phyloP scores from a whole-genome alignment of 1,140 invertebrate genomes.

The Cotesia typhae region DNA sequence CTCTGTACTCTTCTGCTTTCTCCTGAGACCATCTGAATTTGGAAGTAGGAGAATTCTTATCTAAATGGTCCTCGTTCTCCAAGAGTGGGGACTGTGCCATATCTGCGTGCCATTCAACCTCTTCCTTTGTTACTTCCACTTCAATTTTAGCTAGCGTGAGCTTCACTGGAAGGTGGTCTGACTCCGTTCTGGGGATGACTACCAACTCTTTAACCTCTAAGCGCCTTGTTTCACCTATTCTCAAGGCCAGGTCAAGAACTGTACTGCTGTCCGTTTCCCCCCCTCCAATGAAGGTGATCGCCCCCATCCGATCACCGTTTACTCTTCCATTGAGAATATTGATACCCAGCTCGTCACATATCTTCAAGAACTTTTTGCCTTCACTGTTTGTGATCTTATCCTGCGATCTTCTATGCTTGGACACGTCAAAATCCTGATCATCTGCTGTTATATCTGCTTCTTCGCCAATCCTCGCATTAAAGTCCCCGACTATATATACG shows the following conservation, averaged over 20 bases:
- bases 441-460: neutral
- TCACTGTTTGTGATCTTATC: slow-evolving; percentile 31
- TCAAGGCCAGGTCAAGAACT: neutral
- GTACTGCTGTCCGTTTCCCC: neutral
- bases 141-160: neutral
- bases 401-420: slow-evolving; percentile 19
- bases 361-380: slow-evolving; percentile 28
- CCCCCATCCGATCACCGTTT: slow-evolving; percentile 6
- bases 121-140: too few relatives aligned
- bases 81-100: too few relatives aligned
- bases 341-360: neutral
- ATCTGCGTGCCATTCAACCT: neutral
- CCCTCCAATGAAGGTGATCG: slow-evolving; percentile 1
- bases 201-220: neutral
- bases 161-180: neutral
- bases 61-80: too few relatives aligned
- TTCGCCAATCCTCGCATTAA: slow-evolving; percentile 37
- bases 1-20: neutral
- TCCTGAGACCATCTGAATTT: neutral
- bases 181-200: neutral
- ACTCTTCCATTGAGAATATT: neutral
- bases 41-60: too few relatives aligned
- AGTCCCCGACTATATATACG: slow-evolving; percentile 34
- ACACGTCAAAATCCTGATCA: neutral
- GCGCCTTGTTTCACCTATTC: too few relatives aligned